These are phyloP conservation scores for Rhabdomys dilectus DNA, from an alignment of 2,113 vertebrate genomes.

Conservation along the genomic window DNA sequence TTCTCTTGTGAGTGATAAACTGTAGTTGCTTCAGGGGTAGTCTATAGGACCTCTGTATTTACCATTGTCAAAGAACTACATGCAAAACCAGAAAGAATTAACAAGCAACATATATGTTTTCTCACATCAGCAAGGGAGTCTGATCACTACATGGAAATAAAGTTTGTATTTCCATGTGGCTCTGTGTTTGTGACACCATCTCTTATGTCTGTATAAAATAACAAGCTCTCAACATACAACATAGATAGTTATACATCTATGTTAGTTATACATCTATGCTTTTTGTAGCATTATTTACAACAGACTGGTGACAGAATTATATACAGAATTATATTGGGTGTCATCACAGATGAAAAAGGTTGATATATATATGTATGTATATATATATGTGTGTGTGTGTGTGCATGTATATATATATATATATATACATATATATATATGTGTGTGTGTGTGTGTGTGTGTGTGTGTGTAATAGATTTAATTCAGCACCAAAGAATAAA, in stretches of 20 bases:
- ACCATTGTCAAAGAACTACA: neutral
- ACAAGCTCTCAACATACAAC: neutral
- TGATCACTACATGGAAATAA: neutral
- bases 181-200: neutral
- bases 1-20: conserved; percentile 57
- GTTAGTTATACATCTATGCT: neutral
- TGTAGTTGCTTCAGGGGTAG: neutral
- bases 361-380: neutral
- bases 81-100: neutral
- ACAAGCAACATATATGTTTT: neutral
- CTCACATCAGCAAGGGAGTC: neutral
- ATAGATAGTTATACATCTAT: neutral
- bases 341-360: neutral
- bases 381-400: neutral
- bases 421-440: no score
- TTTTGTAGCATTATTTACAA: neutral
- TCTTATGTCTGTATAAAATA: neutral
- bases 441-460: neutral
- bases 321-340: neutral
- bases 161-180: neutral
- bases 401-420: no score
- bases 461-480: neutral
- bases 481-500: neutral
- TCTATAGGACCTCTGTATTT: neutral
- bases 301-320: neutral